Evolutionary conservation across 2,888 invertebrate species (phyloP), one percentile per base, ranked within the genome.

Genomic region (Sialis fuliginosa): DNA sequence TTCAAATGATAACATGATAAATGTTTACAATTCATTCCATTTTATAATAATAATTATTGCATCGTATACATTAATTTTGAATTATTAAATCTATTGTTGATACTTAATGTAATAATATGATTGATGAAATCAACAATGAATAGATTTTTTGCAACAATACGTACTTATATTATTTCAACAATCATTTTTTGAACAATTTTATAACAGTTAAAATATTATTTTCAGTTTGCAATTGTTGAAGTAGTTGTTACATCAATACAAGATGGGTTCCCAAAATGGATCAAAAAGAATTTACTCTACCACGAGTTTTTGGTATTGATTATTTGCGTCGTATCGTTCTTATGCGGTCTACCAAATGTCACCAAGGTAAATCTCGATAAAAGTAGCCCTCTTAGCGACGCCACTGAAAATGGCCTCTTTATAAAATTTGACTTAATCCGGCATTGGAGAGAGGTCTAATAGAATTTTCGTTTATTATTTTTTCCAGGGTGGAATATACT

Each of bases 241-340:
- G 92, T 92, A 6, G 88, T 93, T 3, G 87, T 92, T 2, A 91
- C 92, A 3, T 88, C 91, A 6, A 82, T 93, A 56, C 89, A 91
- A 68, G 93, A 93, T 60, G 90, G 90, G 31, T 92, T 91, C 62
- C 87, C 88, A 0, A 78, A 79, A 52, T 84, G 85, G 80, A 87
- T 92, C 49, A 82, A 83, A 57, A 81, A 74, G 54, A 76, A 78
- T 58, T 71, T 91, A 46, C 80, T 86, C 54, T 86, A 86, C 58
- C 90, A 91, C 59, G 92, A 92, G 65, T 69, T 91, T 48, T 65
- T 92, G 49, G 91, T 91, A 33, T 67, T 91, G 37, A 71, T 84
- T 46, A 81, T 92, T 37, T 92, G 91, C 59, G 71, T 81, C 6
- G 72, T 90, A 43, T 89, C 91, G 1, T 83, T 89, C 60, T 62